Base-by-base conservation (phyloP, 2,797 vertebrate species). In the Hapalemur alaotrensis region DNA sequence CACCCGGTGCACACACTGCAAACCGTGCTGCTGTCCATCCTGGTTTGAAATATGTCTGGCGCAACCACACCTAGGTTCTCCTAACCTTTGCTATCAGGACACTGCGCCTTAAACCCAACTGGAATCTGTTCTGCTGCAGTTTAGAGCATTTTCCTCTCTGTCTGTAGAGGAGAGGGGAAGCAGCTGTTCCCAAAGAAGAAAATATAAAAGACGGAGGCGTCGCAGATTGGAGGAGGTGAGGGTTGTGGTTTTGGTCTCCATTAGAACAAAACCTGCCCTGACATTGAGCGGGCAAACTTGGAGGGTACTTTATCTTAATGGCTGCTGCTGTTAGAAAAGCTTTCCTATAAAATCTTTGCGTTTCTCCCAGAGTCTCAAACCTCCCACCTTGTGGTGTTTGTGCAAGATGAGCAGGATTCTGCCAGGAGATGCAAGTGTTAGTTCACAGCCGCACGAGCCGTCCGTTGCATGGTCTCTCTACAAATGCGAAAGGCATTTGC, bases 231-330 rank as follows among this genome's bases (percentile, higher is more conserved):
- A 61, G 67, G 73, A 35, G 41, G 5, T 7, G 1, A 69, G 54
- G 28, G 73, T 61, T 48, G 28, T 13, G 65, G 28, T 23, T 88
- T 89, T 22, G 9, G 20, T 72, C 17, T 83, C 35, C 35, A 4
- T 59, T 89, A 89, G 69, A 89, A 50, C 54, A 83, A 83, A 96
- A 87, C 38, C 67, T 30, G 22, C 54, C 57, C 69, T 89, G 92
- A 93, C 85, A 81, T 48, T 54, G 48, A 54, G 76, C 35, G 43
- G 18, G 63, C 15, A 9, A 1, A 17, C n/a, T n/a, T 65, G 32
- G 32, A 65, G 63, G 52, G 2, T 67, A 41, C 22, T 93, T 82
- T 54, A 67, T 92, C 84, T 91, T 72, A 38, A 78, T 78, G 52
- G 76, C 25, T 30, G 18, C 67, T 57, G 76, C 46, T 69, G 48